A percentile compares a stretch with the other conserved stretches of the same genome.
phyloP scores from a whole-genome alignment of 2,797 vertebrate species.

The Tympanoctomys barrerae region DNA sequence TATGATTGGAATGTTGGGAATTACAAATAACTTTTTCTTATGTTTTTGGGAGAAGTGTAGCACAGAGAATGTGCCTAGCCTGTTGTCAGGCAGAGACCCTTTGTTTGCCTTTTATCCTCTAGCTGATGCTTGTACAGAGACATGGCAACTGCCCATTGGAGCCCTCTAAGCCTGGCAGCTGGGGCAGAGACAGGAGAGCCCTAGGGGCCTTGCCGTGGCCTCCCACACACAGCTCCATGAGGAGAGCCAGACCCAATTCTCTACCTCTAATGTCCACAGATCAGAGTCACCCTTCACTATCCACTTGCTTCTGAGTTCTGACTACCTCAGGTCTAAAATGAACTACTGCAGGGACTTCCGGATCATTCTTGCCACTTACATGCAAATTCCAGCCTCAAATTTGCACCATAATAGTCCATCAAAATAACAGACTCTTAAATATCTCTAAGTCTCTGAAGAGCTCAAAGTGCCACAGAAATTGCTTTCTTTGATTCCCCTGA shows the following conservation, averaged over 20 bases:
- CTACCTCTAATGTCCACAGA: background rate
- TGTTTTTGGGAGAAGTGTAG: background rate
- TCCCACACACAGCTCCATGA: background rate
- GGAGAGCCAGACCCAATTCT: background rate
- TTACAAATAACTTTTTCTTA: background rate
- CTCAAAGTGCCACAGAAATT: background rate
- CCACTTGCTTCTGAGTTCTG: background rate
- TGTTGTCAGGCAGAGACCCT: background rate
- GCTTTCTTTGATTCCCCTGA: background rate
- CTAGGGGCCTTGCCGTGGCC: background rate
- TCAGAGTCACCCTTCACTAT: background rate
- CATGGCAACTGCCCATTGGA: background rate
- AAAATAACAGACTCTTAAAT: constrained; percentile 1
- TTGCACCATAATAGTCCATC: background rate
- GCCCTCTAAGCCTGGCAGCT: background rate
- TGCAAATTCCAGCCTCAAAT: constrained; percentile 52
- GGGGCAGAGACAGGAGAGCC: background rate
- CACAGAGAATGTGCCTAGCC: background rate
- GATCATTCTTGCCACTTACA: background rate
- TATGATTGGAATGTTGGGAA: background rate
- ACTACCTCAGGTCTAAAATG: background rate
- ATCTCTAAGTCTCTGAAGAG: background rate
- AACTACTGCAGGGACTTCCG: background rate
- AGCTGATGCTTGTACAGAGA: background rate
- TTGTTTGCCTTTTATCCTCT: background rate